Evolutionary conservation across 2,113 vertebrate genomes (phyloP), one percentile per base, ranked within the genome.

Genomic region (Solenodon paradoxus): DNA sequence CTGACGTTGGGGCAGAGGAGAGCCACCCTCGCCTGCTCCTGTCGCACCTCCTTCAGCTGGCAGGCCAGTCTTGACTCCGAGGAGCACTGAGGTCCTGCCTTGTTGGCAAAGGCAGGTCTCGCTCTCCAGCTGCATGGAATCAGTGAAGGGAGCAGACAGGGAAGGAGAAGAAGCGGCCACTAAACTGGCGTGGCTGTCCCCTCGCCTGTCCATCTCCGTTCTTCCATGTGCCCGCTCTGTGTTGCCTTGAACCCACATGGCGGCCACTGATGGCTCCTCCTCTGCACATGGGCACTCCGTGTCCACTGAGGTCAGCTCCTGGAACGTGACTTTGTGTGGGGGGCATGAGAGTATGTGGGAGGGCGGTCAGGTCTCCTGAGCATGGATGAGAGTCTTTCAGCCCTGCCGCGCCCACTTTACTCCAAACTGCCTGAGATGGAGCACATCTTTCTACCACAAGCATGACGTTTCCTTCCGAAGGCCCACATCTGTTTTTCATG

Each of bases 91-190:
- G 13, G 42, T 7, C 5, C 2, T 3, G 7, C 32, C 38, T 24
- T 12, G 5, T 32, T 28, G 20, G 72, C 49, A 47, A 40, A 57
- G 9, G 16, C 40, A 15, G n/a, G 6, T 32, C 9, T 1, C 35
- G 13, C 28, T n/a, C 12, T 10, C 19, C 2, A 32, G 7, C 1
- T 2, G 5, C 11, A n/a, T 19, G 32, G 1, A 79, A 40, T 0
- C 38, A n/a, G 24, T 32, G 57, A 84, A 85, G 49, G 30, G 12
- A 1, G 1, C 24, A 11, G 7, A 20, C 30, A 30, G 51, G n/a
- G 24, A 75, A 42, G 42, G 30, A 10, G 45, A 26, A 10, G 16
- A 8, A 35, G 16, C n/a, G n/a, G n/a, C n/a, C n/a, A n/a, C n/a
- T n/a, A n/a, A n/a, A n/a, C n/a, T n/a, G n/a, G n/a, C n/a, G n/a